Base-by-base conservation (phyloP, 2,888 invertebrate species). In the Caradrina clavipalpis region DNA sequence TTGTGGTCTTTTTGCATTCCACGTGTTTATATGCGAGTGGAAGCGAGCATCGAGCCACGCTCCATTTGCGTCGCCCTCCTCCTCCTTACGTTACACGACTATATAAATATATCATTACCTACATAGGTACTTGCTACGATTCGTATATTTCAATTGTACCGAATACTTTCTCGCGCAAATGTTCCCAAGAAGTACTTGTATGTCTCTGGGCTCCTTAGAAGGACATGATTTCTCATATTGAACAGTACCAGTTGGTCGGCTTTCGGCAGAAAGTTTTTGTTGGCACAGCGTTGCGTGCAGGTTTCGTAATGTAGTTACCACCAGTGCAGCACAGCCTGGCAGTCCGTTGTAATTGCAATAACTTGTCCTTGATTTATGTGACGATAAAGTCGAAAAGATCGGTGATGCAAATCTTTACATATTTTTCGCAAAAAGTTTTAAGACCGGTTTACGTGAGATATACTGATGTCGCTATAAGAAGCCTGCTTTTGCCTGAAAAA, bases 201-300 rank as follows among this genome's bases (percentile, higher is more conserved):
- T 84, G 73, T 86, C 73, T 88, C 87, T 87, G 79, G 85, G 82
- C 87, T 87, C 94, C 92, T 80, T 89, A 93, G 81, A 95, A 90
- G 94, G 93, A 84, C 83, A 70, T 81, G 92, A 91, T 93, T 94
- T 93, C 91, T 91, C 94, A 91, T 89, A 90, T 94, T 92, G 90
- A 92, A 87, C 90, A 90, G 89, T 89, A 94, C 95, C 93, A 89
- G 95, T 94, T 88, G 79, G 85, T 86, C 89, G 81, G 91, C 92
- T 94, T 94, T 94, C 90, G 92, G 91, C 91, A 90, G 91, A 92
- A 92, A 91, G 90, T 93, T 95, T 87, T 94, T 94, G 87, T 89
- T 75, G 82, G 83, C 72, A 79, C 81, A 73, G 81, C 78, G 81
- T 86, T 89, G 85, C 88, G 82, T 90, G 87, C 88, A 77, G 82